Base-by-base conservation (phyloP, 2,888 invertebrate species). In the Drosophila nr. perissopoda region DNA sequence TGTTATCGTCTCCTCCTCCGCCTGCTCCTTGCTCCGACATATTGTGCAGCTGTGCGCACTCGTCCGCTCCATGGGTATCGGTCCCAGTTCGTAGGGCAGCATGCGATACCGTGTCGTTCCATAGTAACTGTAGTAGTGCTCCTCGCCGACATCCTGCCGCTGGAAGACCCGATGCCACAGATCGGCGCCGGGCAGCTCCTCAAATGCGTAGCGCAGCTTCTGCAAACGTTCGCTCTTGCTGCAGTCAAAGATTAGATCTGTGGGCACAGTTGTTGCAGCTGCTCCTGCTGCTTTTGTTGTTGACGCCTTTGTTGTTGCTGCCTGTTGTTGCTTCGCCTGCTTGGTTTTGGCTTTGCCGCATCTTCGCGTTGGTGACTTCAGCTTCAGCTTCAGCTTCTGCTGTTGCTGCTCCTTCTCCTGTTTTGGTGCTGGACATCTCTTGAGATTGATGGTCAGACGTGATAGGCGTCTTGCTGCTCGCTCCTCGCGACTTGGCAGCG, bases 111-210 rank as follows among this genome's bases (percentile, higher is more conserved):
- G 89, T 34, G 92, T 93, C 38, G 88, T 90, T 8, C 93, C 93
- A 70, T 91, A 93, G 76, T 93, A 93, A 92, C 94, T 93, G 93
- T 94, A 94, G 89, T 94, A 94, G 91, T 94, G 94, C 82, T 96
- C 95, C 75, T 95, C 95, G 21, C 96, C 96, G 57, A 95, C 94
- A 89, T 97, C 97, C 90, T 97, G 96, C 1, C 97, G 94, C 76
- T 95, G 94, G 90, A 97, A 97, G 1, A 97, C 96, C 75, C 95
- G 95, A 91, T 95, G 97, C 97, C 97, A 97, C 0, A 96, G 95
- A 90, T 97, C 97, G 29, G 95, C 95, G 40, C 93, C 94, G 1
- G 97, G 97, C 68, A 96, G 94, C 21, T 94, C 94, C 92, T 97
- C 97, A 91, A 97, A 97, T 0, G 92, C 77, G 59, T 92, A 92